Evolutionary conservation across 2,113 vertebrate species (phyloP), one percentile per base, ranked within the genome.

Genomic region (Gavialis gangeticus): DNA sequence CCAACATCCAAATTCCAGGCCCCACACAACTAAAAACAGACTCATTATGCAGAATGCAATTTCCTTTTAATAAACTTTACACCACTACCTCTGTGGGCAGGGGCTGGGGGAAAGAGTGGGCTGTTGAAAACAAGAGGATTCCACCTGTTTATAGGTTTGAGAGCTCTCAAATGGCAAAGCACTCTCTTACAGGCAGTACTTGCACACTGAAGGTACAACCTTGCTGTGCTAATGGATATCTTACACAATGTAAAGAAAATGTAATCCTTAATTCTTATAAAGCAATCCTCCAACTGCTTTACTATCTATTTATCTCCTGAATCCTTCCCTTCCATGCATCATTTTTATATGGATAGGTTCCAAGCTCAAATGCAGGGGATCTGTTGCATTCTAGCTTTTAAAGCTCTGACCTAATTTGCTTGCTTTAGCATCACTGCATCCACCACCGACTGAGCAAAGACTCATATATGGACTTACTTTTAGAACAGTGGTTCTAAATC

Each of bases 41-140:
- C 21, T 15, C 12, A n/a, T 12, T 16, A 55, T 4, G 12, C 6
- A 3, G 0, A 3, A 14, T 24, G 2, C 4, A 34, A 0, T 0
- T 2, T 2, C 55, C 28, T 30, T 6, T 8, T 4, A 5, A 12
- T 1, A 13, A 0, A 0, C 0, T 10, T 1, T 2, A 7, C 46
- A 1, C 10, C 3, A 24, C 13, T 0, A 0, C 0, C 54, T 0
- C 58, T 58, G 0, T 0, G 1, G 46, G 46, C 46, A 9, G 34
- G 34, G 34, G 34, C 34, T 34, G 34, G 34, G 34, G 34, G 34
- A 34, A 2, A 16, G 34, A 9, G 57, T 60, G 0, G 56, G 6
- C 9, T 46, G 8, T 46, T 46, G 46, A 1, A 3, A 12, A 4
- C 55, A 1, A 3, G 3, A 4, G 46, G 46, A 46, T 46, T 46